Base-by-base conservation (phyloP, 1,140 invertebrate genomes). In the Magallana ariakensis region DNA sequence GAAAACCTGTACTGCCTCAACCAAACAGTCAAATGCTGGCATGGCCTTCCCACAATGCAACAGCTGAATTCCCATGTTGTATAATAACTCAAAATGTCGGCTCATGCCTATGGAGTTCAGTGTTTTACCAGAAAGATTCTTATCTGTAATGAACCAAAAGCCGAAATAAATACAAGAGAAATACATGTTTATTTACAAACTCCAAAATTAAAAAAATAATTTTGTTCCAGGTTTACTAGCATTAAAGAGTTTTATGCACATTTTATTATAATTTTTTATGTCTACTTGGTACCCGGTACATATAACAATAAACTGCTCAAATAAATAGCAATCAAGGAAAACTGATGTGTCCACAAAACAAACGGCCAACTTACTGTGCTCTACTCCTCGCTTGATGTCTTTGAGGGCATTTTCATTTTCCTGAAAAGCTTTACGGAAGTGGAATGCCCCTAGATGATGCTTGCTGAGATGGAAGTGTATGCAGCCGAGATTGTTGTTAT, bases 401-500 rank as follows among this genome's bases (percentile, higher is more conserved):
- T 94, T 66, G 15, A 96, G 90, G 60, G 95, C 95, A 93, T 94
- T 96, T 89, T 97, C 96, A 94, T 98, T 98, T 94, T 98, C 97
- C 89, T 96, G 96, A 9, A 98, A 93, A 66, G 98, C 97, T 95
- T 97, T 96, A 92, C 97, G 96, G 91, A 98, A 96, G 95, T 98
- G 98, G 92, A 97, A 97, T 60, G 96, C 96, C 0, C 97, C 97
- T 57, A 98, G 95, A 93, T 97, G 97, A 87, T 97, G 97, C 94
- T 98, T 98, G 8, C 97, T 96, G 91, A 98, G 96, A 46, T 97
- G 96, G 92, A 98, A 96, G 95, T 98, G 97, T 87, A 98, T 96
- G 87, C 98, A 97, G 57, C 97, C 98, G 90, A 98, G 96, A 93
- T 99, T 98, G 93, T 99, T 99, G 92, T 97, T 97, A 90, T 97